A percentile compares a stretch with the other conserved stretches of the same genome.
Conservation (phyloP, 2,113 vertebrate species). For the Takifugu bimaculatus region DNA sequence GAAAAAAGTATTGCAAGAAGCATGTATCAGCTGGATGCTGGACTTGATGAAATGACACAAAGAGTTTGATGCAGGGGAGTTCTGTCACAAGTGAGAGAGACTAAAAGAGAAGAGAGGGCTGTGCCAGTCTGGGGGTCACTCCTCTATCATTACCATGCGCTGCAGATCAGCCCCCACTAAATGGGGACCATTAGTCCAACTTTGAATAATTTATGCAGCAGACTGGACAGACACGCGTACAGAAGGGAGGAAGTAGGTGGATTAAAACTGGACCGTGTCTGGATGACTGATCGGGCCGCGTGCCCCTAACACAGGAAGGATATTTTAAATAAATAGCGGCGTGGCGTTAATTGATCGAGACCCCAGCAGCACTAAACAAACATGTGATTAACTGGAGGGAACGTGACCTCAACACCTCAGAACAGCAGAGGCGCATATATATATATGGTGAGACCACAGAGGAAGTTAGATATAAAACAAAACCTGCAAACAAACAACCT, state of each 20-base stretch:
- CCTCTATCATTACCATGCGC: conserved; percentile 60
- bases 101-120: conserved; percentile 31
- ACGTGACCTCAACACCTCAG: conserved; percentile 52
- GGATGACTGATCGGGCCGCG: conserved; percentile 61
- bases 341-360: conserved; percentile 69
- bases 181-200: conserved; percentile 69
- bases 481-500: too few species aligned
- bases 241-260: conserved; percentile 34
- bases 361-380: conserved; percentile 70
- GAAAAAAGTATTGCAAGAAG: conserved; percentile 40
- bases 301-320: conserved; percentile 61
- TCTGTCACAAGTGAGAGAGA: conserved; percentile 38
- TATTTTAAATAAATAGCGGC: conserved; percentile 69
- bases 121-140: conserved; percentile 32
- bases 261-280: conserved; percentile 63
- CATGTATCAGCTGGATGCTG: conserved; percentile 50
- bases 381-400: conserved; percentile 71
- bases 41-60: conserved; percentile 70
- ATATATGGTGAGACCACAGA: conserved; percentile 6
- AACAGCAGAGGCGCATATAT: conserved; percentile 29
- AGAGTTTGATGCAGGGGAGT: conserved; percentile 43
- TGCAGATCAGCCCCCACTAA: conserved; percentile 55
- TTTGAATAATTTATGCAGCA: conserved; percentile 70
- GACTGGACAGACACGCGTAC: conserved; percentile 46
- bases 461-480: too few species aligned